Base-by-base conservation (phyloP, 1,140 invertebrate species). In the Phortica variegata region DNA sequence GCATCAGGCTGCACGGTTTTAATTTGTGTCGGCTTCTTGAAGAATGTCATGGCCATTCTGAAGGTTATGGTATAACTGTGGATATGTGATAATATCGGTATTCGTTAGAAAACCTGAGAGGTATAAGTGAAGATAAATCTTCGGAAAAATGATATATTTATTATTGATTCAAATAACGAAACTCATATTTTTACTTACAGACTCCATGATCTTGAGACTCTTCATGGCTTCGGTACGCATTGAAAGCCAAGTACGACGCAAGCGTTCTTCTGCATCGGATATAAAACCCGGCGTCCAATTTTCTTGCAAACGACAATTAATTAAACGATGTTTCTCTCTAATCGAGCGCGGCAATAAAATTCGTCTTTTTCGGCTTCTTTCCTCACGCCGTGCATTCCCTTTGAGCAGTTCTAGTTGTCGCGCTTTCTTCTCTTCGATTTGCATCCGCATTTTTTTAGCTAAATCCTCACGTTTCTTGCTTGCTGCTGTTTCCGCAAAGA, bases 401-500 rank as follows among this genome's bases (percentile, higher is more conserved):
- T 34, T 49, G 5, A 73, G 26, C 48, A 69, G 44, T 36, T 62
- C 58, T 20, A 52, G 31, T 44, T 73, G 61, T 29, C 59, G 60
- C 39, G 59, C 65, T 12, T 54, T 55, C 39, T 68, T 73, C 40
- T 73, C 65, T 49, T 71, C 65, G 19, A 76, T 57, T 48, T 72
- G 60, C 0, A 65, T 47, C 1, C 72, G 66, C 56, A 72, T 56
- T 38, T 73, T 73, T 3, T 61, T 60, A 1, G 73, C 61, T 0
- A 69, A 55, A 49, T 75, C 65, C 34, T 76, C 71, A 2, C 74
- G 60, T 15, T 74, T 73, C 31, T 76, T 75, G 40, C 73, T 88
- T 2, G 86, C 81, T 16, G 86, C 84, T 13, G 88, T 91, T 53
- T 89, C 86, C 56, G 85, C 84, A 56, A 86, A 89, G 17, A 90